Percentiles rank a stretch among this genome's conserved stretches.
phyloP scores from a whole-genome alignment of 1,140 invertebrate species.

The Grapholita molesta region DNA sequence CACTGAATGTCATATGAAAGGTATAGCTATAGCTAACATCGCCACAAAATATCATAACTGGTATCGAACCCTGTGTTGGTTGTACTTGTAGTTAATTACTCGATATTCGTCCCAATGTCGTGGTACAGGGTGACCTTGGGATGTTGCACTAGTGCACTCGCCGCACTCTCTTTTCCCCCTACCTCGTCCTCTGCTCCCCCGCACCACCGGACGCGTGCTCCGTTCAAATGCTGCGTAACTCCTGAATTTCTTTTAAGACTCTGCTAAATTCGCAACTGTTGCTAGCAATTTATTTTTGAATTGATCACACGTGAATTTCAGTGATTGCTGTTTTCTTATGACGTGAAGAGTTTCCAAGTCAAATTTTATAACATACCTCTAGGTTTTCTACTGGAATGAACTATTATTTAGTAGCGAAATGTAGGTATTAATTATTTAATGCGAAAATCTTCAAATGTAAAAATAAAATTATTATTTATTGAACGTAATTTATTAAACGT shows the following conservation, averaged over 20 bases:
- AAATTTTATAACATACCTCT: too few species aligned
- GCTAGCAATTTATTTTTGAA: background rate
- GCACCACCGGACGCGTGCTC: slow-evolving; percentile 20
- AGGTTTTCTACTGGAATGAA: too few species aligned
- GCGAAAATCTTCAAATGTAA: background rate
- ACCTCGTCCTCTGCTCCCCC: slow-evolving; percentile 14
- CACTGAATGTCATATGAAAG: too few species aligned
- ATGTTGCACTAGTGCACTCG: slow-evolving; percentile 39
- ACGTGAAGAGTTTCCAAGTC: too few species aligned
- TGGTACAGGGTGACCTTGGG: slow-evolving; percentile 46
- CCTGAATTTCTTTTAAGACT: background rate
- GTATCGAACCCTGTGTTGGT: too few species aligned
- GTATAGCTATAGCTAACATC: too few species aligned
- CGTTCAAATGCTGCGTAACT: background rate
- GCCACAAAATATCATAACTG: too few species aligned
- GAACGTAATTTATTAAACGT: background rate
- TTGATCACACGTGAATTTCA: too few species aligned
- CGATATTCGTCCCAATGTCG: slow-evolving; percentile 7
- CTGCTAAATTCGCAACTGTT: background rate
- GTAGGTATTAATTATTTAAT: too few species aligned
- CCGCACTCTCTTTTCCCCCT: slow-evolving; percentile 16
- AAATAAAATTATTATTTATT: background rate
- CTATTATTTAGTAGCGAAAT: too few species aligned
- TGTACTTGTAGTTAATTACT: background rate
- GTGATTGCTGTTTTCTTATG: too few species aligned